A percentile compares a stretch with the other conserved stretches of the same genome.
These are phyloP conservation scores for Pammene aurita DNA, from an alignment of 2,888 invertebrate genomes.

Conservation along the genomic window DNA sequence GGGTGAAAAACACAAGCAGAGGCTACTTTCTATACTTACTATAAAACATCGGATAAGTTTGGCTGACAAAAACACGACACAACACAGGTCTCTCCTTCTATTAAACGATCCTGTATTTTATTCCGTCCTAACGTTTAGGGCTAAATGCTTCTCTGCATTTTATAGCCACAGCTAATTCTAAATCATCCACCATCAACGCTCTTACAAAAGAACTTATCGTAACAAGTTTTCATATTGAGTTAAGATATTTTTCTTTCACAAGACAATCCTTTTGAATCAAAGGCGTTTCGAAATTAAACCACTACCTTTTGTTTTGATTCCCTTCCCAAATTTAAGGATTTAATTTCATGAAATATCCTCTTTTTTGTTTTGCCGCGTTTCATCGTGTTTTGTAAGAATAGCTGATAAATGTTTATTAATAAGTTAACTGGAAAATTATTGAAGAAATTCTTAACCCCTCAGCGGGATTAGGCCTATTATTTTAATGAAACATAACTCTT, in stretches of 20 bases:
- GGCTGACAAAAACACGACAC: no score
- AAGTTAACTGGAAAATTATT: slow-evolving; percentile 57
- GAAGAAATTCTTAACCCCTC: slow-evolving; percentile 52
- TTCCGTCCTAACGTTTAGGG: slow-evolving; percentile 14
- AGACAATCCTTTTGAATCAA: slow-evolving; percentile 1
- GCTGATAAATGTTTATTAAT: slow-evolving; percentile 56
- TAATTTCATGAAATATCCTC: slow-evolving; percentile 28
- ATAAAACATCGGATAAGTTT: no score
- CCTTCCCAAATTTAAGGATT: slow-evolving; percentile 23
- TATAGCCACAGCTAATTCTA: slow-evolving; percentile 29
- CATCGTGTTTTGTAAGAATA: slow-evolving; percentile 45
- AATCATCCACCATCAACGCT: no score
- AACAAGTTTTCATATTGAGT: background rate
- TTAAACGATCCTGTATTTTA: slow-evolving; percentile 6
- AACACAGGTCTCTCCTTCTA: no score
- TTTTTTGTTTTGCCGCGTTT: slow-evolving; percentile 30
- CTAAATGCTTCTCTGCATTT: slow-evolving; percentile 28
- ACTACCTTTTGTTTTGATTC: slow-evolving; percentile 32
- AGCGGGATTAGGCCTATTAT: slow-evolving; percentile 50
- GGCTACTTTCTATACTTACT: background rate
- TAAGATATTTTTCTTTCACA: background rate
- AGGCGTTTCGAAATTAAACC: slow-evolving; percentile 3
- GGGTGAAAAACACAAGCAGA: background rate
- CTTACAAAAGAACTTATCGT: slow-evolving; percentile 5
- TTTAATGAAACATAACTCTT: slow-evolving; percentile 43